Percentiles rank a stretch among this genome's conserved stretches.
phyloP scores from a whole-genome alignment of 2,797 vertebrate genomes.

The Petrocephalus schoutedeni region DNA sequence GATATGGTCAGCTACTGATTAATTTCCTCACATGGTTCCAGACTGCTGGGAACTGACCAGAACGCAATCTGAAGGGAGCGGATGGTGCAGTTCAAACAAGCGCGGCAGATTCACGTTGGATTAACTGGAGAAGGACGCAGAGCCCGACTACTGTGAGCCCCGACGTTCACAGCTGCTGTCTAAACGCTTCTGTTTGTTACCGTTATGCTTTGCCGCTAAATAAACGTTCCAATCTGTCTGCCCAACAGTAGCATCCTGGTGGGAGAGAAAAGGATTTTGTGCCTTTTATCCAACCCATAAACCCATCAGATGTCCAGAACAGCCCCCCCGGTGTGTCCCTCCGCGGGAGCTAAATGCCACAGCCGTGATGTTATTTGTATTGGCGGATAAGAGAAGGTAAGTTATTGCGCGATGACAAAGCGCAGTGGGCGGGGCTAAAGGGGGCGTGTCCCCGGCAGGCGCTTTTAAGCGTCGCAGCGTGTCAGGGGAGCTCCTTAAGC shows the following conservation, averaged over 20 bases:
- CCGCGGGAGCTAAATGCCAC: background rate
- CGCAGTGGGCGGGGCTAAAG: too few species aligned
- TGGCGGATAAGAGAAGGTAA: background rate
- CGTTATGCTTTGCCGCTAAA: background rate
- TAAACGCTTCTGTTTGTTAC: background rate
- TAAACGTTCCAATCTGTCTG: background rate
- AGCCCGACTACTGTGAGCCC: background rate
- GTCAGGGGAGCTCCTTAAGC: background rate
- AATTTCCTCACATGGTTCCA: background rate
- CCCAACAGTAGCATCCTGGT: background rate
- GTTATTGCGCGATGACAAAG: background rate
- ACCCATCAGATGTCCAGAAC: background rate
- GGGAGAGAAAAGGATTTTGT: background rate
- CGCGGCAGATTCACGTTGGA: background rate
- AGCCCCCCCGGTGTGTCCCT: background rate
- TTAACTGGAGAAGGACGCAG: background rate
- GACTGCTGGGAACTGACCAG: background rate
- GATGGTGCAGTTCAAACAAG: background rate
- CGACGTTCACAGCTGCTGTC: background rate
- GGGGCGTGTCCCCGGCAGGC: background rate
- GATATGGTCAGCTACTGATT: background rate
- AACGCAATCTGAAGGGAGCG: background rate
- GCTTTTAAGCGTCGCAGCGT: background rate
- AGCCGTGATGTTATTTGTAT: background rate
- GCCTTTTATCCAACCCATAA: background rate